These are phyloP conservation scores for Latrodectus hesperus DNA, from an alignment of 2,888 invertebrate species.

Conservation along the genomic window DNA sequence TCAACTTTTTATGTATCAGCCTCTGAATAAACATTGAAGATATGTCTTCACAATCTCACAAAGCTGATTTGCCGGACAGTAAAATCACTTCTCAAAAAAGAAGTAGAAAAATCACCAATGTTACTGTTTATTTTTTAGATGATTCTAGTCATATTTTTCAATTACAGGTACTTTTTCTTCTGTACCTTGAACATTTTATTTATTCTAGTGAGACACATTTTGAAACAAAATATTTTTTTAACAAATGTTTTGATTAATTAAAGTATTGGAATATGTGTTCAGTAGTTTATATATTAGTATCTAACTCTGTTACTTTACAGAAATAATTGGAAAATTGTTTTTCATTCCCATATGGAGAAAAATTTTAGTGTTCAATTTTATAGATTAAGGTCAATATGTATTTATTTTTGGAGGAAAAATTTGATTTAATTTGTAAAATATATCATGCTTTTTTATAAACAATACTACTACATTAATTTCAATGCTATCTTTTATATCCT, in stretches of 20 bases:
- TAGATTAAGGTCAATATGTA: no score
- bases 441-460: no score
- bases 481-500: no score
- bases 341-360: neutral
- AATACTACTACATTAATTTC: no score
- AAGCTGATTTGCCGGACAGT: no score
- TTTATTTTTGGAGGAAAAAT: no score
- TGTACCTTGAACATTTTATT: constrained; percentile 78
- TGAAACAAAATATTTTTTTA: neutral
- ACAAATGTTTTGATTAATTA: neutral
- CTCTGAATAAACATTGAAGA: no score
- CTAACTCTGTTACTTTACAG: neutral
- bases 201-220: neutral
- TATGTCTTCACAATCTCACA: no score
- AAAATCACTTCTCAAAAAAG: constrained; percentile 9
- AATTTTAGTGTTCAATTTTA: no score
- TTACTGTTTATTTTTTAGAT: constrained; percentile 63
- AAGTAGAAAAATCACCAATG: constrained; percentile 53
- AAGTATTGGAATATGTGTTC: neutral
- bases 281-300: neutral
- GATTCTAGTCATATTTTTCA: constrained; percentile 59
- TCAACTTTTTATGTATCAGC: no score
- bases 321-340: neutral
- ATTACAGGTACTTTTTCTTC: constrained; percentile 42
- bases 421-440: no score